Base-by-base conservation (phyloP, 2,888 invertebrate species). In the Ophion slaviceki region DNA sequence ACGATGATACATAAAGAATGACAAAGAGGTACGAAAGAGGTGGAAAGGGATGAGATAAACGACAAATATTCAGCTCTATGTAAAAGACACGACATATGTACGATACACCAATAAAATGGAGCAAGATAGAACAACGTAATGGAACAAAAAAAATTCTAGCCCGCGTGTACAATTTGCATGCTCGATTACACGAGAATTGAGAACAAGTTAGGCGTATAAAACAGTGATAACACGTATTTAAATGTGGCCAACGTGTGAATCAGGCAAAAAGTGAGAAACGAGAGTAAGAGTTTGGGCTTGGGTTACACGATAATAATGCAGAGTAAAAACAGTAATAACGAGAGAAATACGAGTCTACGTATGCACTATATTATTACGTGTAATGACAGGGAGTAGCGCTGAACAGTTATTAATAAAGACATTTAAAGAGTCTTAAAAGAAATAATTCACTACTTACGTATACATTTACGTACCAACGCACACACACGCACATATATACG, bases 211-310 rank as follows among this genome's bases (percentile, higher is more conserved):
- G 40, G 61, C 57, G 64, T 64, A 74, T 59, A 57, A 72, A 80
- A 74, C 53, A 64, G 80, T 66, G 70, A 68, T 86, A 86, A 86
- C 80, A 62, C 67, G 68, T 61, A 68, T 81, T 81, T 81, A 77
- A 59, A 45, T 72, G 82, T 80, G 47, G 83, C 83, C 57, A 80
- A 86, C 83, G 86, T 86, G 86, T 86, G 83, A 86, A 86, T 74
- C 80, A 83, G 74, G 74, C 80, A 75, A 74, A 86, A 77, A 70
- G 72, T 53, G 71, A 82, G 68, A 72, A 76, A 82, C 64, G 24
- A 74, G 61, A 67, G 53, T 61, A 82, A 71, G 40, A 70, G 20
- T 76, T 64, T 59, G 36, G 57, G 59, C 68, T 32, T 59, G 59
- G n/a, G 61, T 36, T 62, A 20, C 47, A 68, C 53, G 53, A 79